Conservation (phyloP, 53 echinoderm and acorn worm genomes). For the Paracentrotus lividus region DNA sequence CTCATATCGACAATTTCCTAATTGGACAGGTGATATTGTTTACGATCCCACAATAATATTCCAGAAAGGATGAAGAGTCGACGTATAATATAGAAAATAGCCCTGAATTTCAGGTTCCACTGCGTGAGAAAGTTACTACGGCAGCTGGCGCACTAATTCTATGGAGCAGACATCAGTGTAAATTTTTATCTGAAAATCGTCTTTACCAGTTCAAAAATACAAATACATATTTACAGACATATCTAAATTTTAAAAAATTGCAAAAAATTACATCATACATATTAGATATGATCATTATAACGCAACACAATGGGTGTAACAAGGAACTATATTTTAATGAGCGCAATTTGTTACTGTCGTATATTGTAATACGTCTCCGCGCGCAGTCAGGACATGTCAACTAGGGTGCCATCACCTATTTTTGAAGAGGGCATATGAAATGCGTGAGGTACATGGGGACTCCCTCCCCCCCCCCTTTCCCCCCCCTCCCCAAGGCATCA, state of each 20-base stretch:
- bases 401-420: constrained; percentile 30
- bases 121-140: constrained; percentile 70
- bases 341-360: background rate
- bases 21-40: constrained; percentile 24
- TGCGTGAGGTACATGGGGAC: too few species aligned
- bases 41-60: constrained; percentile 41
- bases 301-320: background rate
- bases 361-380: constrained; percentile 43
- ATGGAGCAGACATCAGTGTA: background rate
- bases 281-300: background rate
- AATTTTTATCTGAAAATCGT: background rate
- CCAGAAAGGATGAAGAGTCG: constrained; percentile 11
- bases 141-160: constrained; percentile 69
- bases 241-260: too few species aligned
- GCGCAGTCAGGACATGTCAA: constrained; percentile 51
- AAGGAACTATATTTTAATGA: constrained; percentile 32
- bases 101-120: constrained; percentile 62
- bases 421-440: background rate
- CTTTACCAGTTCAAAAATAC: background rate
- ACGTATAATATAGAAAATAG: constrained; percentile 56
- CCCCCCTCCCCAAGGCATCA: too few species aligned
- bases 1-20: constrained; percentile 58
- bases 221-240: too few species aligned
- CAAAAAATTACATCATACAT: background rate
- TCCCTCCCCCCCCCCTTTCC: too few species aligned